Conservation (phyloP, 2,888 invertebrate species). For the Dusona sp. region DNA sequence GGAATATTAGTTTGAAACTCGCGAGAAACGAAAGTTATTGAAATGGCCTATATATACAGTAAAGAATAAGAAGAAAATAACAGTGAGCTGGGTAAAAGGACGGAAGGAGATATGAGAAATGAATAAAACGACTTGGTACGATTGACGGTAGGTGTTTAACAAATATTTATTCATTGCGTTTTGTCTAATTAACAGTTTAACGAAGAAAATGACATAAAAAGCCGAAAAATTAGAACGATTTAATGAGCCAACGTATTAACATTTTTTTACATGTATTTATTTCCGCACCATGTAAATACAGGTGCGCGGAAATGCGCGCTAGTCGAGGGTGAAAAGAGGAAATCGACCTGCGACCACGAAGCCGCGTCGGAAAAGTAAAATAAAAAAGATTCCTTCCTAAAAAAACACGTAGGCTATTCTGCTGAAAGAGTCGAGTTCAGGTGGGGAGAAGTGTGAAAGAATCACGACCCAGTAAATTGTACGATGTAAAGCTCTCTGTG, state of each 20-base stretch:
- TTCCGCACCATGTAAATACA: background rate
- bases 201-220: background rate
- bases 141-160: slow-evolving; percentile 20
- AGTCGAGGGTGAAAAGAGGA: background rate
- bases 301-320: background rate
- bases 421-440: slow-evolving; percentile 30
- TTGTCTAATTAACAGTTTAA: background rate
- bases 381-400: slow-evolving; percentile 6
- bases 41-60: slow-evolving; percentile 11
- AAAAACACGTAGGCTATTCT: slow-evolving; percentile 19
- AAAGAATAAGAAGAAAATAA: slow-evolving; percentile 28
- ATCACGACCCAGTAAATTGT: slow-evolving; percentile 67
- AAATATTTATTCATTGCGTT: slow-evolving; percentile 10
- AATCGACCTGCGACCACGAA: slow-evolving; percentile 14
- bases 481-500: slow-evolving; percentile 63
- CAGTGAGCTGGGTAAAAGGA: slow-evolving; percentile 1
- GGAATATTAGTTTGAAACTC: slow-evolving; percentile 70
- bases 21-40: slow-evolving; percentile 22
- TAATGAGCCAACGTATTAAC: background rate
- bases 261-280: background rate
- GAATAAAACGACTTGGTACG: slow-evolving; percentile 1
- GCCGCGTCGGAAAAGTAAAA: slow-evolving; percentile 3
- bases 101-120: slow-evolving; percentile 24
- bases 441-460: slow-evolving; percentile 45
- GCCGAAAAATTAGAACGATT: background rate